Base-by-base conservation (phyloP, 2,888 invertebrate species). In the Melitaea athalia region DNA sequence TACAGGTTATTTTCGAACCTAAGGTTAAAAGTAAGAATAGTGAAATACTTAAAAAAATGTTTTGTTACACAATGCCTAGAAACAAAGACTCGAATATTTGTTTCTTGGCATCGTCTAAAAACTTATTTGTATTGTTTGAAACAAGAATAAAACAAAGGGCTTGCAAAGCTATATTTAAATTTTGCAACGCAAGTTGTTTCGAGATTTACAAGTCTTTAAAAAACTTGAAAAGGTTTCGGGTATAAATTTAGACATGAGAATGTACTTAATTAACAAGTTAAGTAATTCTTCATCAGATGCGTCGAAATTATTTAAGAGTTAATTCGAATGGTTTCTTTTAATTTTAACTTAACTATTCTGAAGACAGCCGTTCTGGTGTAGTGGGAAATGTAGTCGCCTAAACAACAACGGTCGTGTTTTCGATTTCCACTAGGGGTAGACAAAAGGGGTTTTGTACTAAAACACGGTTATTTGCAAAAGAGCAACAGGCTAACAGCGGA, bases 61-160 rank as follows among this genome's bases (percentile, higher is more conserved):
- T 45, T 14, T 38, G 8, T 45, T 10, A 45, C 45, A 45, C 14
- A 45, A 45, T 11, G 45, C 45, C 14, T 45, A 45, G 45, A 15
- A 14, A 47, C 14, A 33, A 57, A 47, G 33, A 38, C 45, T 45
- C 14, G 17, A 45, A 57, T 43, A 7, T 57, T 64, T 64, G 12
- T 45, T 15, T 5, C 3, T 10, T 45, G 55, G 15, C 47, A 33
- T 31, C n/a, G 57, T 45, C 45, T 17, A n/a, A 42, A 50, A 43
- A 17, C 42, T 38, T 66, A 47, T 66, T 69, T 69, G 66, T 65
- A 59, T 47, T 63, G 59, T 63, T 63, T 42, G 59, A 66, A 69
- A 62, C 53, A 43, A 43, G 43, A 69, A 17, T 43, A 59, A 57
- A 33, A 64, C 49, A 55, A 64, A 47, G 38, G 59, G 11, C 14